phyloP scores from a whole-genome alignment of 1,140 invertebrate species.

The Dreissena polymorpha region DNA sequence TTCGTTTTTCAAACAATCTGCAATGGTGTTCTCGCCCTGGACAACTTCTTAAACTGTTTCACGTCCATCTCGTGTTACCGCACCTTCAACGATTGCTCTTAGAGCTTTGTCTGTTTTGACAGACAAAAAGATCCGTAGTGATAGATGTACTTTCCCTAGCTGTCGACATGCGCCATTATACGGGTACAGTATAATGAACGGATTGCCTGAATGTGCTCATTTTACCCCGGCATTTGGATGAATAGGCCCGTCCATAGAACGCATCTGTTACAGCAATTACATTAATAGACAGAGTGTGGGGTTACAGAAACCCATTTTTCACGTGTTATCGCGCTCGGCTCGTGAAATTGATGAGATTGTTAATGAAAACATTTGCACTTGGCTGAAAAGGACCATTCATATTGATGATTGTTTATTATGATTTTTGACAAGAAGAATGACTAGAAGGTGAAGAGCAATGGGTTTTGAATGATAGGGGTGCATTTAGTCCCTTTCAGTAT shows the following conservation, averaged over 20 bases:
- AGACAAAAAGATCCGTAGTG: no score
- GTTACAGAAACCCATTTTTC: slow-evolving; percentile 48
- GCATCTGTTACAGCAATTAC: slow-evolving; percentile 51
- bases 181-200: no score
- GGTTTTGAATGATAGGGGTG: slow-evolving; percentile 43
- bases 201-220: slow-evolving; percentile 2
- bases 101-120: no score
- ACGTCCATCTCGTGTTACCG: no score
- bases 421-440: slow-evolving; percentile 41
- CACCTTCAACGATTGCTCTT: no score
- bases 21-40: no score
- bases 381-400: slow-evolving; percentile 53
- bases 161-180: no score
- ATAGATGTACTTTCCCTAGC: no score
- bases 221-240: neutral
- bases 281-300: slow-evolving; percentile 42
- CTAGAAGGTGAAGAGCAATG: slow-evolving; percentile 36
- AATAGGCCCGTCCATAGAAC: slow-evolving; percentile 31
- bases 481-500: neutral
- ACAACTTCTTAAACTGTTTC: no score
- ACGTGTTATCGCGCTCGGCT: slow-evolving; percentile 24
- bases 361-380: slow-evolving; percentile 58
- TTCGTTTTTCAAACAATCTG: no score
- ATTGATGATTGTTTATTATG: slow-evolving; percentile 43
- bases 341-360: slow-evolving; percentile 39